Percentiles rank a stretch among this genome's conserved stretches.
These are phyloP conservation scores for Lagocephalus sceleratus DNA, from an alignment of 2,797 vertebrate species.

Conservation along the genomic window DNA sequence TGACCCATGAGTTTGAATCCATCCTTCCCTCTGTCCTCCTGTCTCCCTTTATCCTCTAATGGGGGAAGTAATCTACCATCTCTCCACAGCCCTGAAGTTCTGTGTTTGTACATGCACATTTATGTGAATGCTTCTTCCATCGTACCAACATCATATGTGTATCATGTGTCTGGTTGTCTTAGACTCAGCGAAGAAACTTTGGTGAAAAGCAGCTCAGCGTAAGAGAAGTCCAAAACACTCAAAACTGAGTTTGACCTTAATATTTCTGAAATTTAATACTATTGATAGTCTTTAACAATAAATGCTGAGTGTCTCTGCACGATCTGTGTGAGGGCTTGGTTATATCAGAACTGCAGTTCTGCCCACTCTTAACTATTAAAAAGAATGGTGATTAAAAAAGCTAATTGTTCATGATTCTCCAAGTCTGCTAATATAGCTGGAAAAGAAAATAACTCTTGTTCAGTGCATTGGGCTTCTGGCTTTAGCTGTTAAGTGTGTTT, in stretches of 20 bases:
- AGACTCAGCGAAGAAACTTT: conserved; percentile 10
- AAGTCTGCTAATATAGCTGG: not conserved
- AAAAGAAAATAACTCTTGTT: conserved; percentile 2
- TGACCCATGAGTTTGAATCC: conserved; percentile 23
- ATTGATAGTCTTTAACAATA: not conserved
- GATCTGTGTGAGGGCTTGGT: too few species aligned
- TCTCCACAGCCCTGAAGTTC: conserved; percentile 41
- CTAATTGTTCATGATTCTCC: not conserved
- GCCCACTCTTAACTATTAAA: too few species aligned
- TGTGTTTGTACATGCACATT: not conserved
- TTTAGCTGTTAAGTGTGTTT: conserved; percentile 23
- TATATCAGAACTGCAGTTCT: too few species aligned
- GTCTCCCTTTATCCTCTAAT: conserved; percentile 28
- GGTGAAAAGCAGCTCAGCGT: conserved; percentile 34
- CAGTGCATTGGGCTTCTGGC: conserved; percentile 23
- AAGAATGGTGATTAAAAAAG: not conserved
- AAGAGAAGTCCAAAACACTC: conserved; percentile 27
- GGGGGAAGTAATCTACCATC: conserved; percentile 7
- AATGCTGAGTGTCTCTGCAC: too few species aligned
- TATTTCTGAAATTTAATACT: too few species aligned
- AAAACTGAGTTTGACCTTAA: not conserved
- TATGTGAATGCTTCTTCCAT: not conserved
- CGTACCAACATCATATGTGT: conserved; percentile 9
- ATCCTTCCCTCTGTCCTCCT: conserved; percentile 17
- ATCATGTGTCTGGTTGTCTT: conserved; percentile 19